Evolutionary conservation across 2,113 vertebrate species (phyloP).

Genomic region (Centropus bengalensis): DNA sequence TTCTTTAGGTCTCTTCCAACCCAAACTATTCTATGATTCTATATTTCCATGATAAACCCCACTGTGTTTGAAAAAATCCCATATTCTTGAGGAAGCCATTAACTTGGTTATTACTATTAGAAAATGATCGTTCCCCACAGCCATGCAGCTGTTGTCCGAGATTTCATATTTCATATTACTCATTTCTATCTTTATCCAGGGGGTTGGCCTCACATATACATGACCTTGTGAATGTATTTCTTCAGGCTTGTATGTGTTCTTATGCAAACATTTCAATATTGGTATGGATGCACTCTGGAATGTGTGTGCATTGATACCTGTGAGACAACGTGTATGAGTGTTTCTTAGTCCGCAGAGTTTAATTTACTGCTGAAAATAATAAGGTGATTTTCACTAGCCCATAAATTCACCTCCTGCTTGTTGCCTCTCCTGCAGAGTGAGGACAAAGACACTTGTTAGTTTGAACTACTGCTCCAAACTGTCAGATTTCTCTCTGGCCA

Average conservation of each 20-base stretch:
- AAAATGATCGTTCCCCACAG: not conserved
- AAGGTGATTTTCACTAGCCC: not conserved
- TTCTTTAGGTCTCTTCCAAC: no score
- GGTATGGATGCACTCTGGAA: accelerated
- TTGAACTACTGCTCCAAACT: conserved; percentile 25
- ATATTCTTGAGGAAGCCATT: not conserved
- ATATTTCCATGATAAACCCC: no score
- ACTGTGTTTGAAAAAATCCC: accelerated
- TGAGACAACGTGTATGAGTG: not conserved
- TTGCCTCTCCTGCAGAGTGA: conserved; percentile 1
- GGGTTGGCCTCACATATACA: not conserved
- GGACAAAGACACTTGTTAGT: conserved; percentile 35
- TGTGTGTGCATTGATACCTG: not conserved
- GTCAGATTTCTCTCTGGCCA: conserved; percentile 5
- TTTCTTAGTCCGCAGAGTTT: not conserved
- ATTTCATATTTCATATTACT: not conserved
- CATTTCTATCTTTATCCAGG: not conserved
- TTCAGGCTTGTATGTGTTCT: not conserved
- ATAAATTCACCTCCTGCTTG: conserved; percentile 18
- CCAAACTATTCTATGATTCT: no score
- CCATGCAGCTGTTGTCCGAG: not conserved
- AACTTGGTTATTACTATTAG: not conserved
- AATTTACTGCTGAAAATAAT: conserved; percentile 56
- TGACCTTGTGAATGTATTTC: not conserved
- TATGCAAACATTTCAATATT: not conserved